phyloP scores from a whole-genome alignment of 2,797 vertebrate species.

The Choloepus didactylus region DNA sequence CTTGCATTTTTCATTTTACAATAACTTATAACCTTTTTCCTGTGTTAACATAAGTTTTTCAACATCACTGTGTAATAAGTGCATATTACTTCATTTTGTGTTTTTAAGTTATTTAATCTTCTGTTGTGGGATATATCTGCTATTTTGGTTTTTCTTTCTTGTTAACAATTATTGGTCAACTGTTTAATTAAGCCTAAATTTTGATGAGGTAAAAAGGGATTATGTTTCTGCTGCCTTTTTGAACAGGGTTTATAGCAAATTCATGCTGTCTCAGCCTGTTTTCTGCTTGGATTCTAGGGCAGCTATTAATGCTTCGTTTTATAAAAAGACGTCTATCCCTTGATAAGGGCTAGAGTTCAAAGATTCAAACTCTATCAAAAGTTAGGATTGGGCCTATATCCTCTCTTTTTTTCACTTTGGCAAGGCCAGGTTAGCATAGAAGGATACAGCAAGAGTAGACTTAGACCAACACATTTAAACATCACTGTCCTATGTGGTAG shows the following conservation, averaged over 20 bases:
- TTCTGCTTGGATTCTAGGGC: constrained; percentile 25
- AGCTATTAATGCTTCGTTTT: constrained; percentile 22
- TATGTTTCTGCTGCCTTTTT: constrained; percentile 1
- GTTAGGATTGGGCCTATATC: background rate
- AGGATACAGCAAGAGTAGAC: background rate
- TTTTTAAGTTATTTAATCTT: constrained; percentile 53
- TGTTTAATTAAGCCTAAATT: constrained; percentile 37
- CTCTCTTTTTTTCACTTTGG: background rate
- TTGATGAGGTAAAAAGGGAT: constrained; percentile 2
- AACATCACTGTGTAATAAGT: background rate
- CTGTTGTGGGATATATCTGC: background rate
- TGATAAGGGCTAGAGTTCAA: background rate
- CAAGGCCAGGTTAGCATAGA: background rate
- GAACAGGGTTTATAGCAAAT: constrained; percentile 34
- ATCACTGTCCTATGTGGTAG: background rate
- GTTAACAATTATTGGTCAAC: background rate
- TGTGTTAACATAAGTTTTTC: background rate
- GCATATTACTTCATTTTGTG: background rate
- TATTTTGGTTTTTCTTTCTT: constrained; percentile 18
- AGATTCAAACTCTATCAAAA: background rate
- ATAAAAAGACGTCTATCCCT: constrained; percentile 49
- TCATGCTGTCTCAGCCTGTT: constrained; percentile 36
- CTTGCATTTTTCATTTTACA: constrained; percentile 37
- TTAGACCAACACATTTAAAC: background rate
- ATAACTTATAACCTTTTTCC: background rate